Conservation (phyloP, 2,888 invertebrate species). For the Lordiphosa andalusiaca region DNA sequence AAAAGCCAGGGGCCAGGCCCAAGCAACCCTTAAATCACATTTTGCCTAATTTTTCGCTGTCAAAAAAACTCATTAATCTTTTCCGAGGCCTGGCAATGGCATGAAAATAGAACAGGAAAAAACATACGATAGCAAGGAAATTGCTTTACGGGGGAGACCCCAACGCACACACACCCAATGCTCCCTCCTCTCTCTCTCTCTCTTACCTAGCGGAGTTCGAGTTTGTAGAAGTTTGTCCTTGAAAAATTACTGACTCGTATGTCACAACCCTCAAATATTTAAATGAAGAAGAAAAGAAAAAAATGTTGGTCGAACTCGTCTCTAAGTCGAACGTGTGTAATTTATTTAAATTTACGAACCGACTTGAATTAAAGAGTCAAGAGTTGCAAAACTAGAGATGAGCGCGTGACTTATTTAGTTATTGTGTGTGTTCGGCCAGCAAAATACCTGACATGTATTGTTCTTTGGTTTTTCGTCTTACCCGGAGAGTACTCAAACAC, state of each 20-base stretch:
- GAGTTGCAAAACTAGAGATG: conserved; percentile 14
- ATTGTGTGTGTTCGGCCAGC: no score
- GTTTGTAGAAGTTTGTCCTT: conserved; percentile 57
- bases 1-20: conserved; percentile 11
- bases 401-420: not conserved
- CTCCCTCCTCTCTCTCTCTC: conserved; percentile 29
- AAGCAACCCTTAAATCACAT: conserved; percentile 73
- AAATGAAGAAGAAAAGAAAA: conserved; percentile 28
- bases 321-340: conserved; percentile 71
- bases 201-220: conserved; percentile 44
- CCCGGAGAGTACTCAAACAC: no score
- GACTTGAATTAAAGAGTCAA: conserved; percentile 21
- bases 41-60: conserved; percentile 79
- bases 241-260: conserved; percentile 71
- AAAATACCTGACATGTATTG: no score
- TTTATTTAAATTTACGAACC: conserved; percentile 67
- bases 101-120: conserved; percentile 65
- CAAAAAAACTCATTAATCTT: conserved; percentile 79
- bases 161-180: conserved; percentile 36
- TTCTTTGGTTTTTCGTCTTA: no score
- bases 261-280: conserved; percentile 61
- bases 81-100: conserved; percentile 54
- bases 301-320: conserved; percentile 41
- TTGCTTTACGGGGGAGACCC: conserved; percentile 58
- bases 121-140: conserved; percentile 66